A percentile compares a stretch with the other conserved stretches of the same genome.
phyloP scores from a whole-genome alignment of 2,888 invertebrate species.

The Rhyacophila evoluta region DNA sequence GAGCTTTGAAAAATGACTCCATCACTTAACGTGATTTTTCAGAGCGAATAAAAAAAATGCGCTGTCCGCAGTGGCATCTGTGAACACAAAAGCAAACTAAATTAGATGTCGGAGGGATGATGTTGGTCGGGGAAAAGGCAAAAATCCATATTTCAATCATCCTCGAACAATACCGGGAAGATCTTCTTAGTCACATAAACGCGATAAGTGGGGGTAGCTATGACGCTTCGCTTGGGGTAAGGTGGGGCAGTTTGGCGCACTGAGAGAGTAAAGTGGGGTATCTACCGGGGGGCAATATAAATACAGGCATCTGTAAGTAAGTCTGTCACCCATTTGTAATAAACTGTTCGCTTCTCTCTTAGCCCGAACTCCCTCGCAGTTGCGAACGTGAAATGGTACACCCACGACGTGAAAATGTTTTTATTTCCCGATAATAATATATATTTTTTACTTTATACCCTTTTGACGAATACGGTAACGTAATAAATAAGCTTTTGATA shows the following conservation, averaged over 20 bases:
- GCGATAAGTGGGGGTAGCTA: conserved; percentile 42
- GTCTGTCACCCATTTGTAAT: conserved; percentile 54
- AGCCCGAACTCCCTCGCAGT: conserved; percentile 15
- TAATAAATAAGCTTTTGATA: not conserved
- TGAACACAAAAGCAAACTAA: conserved; percentile 43
- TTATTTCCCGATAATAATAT: not conserved
- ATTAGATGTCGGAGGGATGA: conserved; percentile 40
- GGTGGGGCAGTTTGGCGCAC: conserved; percentile 35
- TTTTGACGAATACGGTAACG: not conserved
- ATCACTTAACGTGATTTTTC: conserved; percentile 14
- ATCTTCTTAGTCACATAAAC: conserved; percentile 48
- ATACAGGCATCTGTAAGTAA: conserved; percentile 52
- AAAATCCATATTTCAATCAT: conserved; percentile 54
- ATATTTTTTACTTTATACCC: not conserved
- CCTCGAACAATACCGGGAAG: conserved; percentile 48
- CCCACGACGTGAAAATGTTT: conserved; percentile 5
- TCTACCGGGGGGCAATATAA: conserved; percentile 35
- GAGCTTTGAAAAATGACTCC: not conserved
- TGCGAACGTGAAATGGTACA: not conserved
- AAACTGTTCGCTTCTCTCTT: conserved; percentile 43
- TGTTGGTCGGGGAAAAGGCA: conserved; percentile 36
- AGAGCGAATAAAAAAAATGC: conserved; percentile 6
- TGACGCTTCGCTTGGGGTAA: conserved; percentile 27
- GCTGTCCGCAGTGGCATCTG: conserved; percentile 34
- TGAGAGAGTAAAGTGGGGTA: conserved; percentile 20